Base-by-base conservation (phyloP, 2,888 invertebrate genomes). In the Aelia acuminata region DNA sequence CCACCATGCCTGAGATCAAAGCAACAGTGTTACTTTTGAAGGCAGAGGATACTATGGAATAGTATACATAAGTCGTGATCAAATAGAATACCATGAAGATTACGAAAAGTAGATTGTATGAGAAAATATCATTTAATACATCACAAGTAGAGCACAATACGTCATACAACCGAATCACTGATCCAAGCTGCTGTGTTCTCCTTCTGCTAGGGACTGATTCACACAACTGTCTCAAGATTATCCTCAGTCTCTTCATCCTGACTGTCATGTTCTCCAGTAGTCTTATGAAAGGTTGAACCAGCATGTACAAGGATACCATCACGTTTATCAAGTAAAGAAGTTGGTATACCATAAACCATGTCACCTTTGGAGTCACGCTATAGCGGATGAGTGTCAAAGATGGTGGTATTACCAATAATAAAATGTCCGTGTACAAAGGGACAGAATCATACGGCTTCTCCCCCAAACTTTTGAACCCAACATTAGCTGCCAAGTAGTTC, bases 281-380 rank as follows among this genome's bases (percentile, higher is more conserved):
- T 22, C 80, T 39, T 47, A 80, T 47, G 43, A 80, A 80, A 4
- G 80, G 80, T 3, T 80, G 80, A 7, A 80, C 80, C 43, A 80
- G 43, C 80, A 80, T 80, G 43, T 80, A 80, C 80, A 80, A 22
- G 11, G 80, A 80, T 47, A 80, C 43, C 80, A 80, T 80, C 3
- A 47, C 39, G 43, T 80, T n/a, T 22, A 80, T 43, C 43, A 80
- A n/a, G 15, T 80, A 80, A 47, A 20, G n/a, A 31, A 80, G 43
- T 47, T 80, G 80, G 31, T 80, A 80, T n/a, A n/a, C 3, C 80
- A 80, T 80, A 10, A 43, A 80, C 80, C 80, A 80, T n/a, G 80
- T 80, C 43, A 80, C n/a, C 5, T n/a, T 22, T 13, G 80, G 80
- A n/a, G 80, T 80, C 0, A 80, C 35, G 43, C 10, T 18, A 1